Conservation (phyloP, 2,797 vertebrate species). For the Borostomias antarcticus region DNA sequence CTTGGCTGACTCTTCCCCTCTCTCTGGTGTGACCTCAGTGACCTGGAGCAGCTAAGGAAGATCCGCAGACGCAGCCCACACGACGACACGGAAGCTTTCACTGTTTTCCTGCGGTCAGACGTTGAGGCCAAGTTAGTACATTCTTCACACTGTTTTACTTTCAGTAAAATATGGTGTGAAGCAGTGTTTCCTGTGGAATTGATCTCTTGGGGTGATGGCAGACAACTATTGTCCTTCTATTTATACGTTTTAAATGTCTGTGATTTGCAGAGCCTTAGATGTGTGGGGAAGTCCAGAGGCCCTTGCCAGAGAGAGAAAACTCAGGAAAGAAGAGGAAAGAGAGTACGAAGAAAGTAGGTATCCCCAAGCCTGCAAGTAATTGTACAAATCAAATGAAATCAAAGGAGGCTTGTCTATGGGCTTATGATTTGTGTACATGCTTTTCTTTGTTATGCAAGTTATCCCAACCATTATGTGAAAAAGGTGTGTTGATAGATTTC, state of each 20-base stretch:
- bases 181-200: no score
- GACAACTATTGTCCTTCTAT: not conserved
- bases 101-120: constrained; percentile 95
- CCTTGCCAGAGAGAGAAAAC: constrained; percentile 88
- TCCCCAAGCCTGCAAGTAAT: not conserved
- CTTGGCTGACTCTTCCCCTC: not conserved
- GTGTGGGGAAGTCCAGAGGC: constrained; percentile 98
- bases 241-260: constrained; percentile 8
- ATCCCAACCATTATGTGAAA: not conserved
- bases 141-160: not conserved
- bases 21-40: constrained; percentile 71
- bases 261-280: constrained; percentile 84
- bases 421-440: not conserved
- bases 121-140: constrained; percentile 92
- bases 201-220: no score
- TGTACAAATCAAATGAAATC: not conserved
- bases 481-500: not conserved
- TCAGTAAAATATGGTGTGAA: no score
- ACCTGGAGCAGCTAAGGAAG: constrained; percentile 92
- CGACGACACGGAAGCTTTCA: constrained; percentile 96
- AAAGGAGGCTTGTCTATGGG: not conserved
- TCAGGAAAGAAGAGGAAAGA: constrained; percentile 89
- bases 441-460: not conserved
- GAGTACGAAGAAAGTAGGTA: constrained; percentile 94
- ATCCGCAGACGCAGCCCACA: constrained; percentile 94